Conservation (phyloP, 2,888 invertebrate genomes). For the Endotricha flammealis region DNA sequence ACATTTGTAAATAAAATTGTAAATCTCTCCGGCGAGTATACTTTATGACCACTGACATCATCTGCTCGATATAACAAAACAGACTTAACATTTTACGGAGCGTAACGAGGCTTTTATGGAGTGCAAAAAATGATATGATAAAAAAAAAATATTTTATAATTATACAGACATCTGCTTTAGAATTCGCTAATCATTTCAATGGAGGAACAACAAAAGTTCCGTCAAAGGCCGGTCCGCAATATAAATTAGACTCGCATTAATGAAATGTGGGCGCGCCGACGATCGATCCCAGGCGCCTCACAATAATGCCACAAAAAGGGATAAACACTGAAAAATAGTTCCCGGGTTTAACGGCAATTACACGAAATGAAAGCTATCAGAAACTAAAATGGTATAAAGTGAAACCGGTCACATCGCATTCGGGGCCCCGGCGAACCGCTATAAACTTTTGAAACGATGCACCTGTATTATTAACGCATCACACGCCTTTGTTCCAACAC, state of each 20-base stretch:
- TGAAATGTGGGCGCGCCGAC: conserved; percentile 60
- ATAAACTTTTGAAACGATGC: conserved; percentile 61
- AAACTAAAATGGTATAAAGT: conserved; percentile 62
- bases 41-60: neutral
- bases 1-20: too few species aligned
- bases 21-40: neutral
- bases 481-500: conserved; percentile 68
- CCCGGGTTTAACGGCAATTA: conserved; percentile 66
- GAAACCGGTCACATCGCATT: conserved; percentile 64
- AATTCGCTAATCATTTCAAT: conserved; percentile 42
- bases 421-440: conserved; percentile 31
- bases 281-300: conserved; percentile 53
- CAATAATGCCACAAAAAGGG: conserved; percentile 52
- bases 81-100: neutral
- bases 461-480: conserved; percentile 73
- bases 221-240: conserved; percentile 48
- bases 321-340: conserved; percentile 66
- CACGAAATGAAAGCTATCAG: conserved; percentile 64
- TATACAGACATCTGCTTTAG: conserved; percentile 41
- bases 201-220: conserved; percentile 51
- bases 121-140: neutral
- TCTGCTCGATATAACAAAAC: neutral
- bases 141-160: conserved; percentile 24
- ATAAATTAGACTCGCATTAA: conserved; percentile 70
- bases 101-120: conserved; percentile 2